Conservation (phyloP, 2,888 invertebrate genomes). For the Mesoligia furuncula region DNA sequence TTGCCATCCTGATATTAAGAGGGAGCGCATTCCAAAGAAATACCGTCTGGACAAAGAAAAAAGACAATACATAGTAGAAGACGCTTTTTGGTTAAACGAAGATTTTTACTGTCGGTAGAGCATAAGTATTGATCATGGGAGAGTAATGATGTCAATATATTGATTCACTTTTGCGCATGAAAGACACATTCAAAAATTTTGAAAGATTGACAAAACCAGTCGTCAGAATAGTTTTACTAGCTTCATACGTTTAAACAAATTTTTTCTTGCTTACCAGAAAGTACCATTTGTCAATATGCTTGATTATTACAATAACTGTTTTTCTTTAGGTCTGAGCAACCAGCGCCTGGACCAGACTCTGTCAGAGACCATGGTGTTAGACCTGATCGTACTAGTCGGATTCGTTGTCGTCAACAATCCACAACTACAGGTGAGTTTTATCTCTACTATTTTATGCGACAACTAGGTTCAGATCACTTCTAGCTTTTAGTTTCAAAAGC, state of each 20-base stretch:
- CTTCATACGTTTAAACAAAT: not conserved
- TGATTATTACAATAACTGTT: not conserved
- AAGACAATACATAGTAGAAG: too few relatives aligned
- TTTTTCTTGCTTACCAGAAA: not conserved
- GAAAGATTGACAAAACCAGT: too few relatives aligned
- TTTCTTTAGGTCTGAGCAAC: conserved; percentile 72
- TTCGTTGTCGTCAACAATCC: conserved; percentile 95
- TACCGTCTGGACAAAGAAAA: too few relatives aligned
- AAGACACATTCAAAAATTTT: too few relatives aligned
- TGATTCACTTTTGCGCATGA: too few relatives aligned
- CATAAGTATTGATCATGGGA: not conserved
- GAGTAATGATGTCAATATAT: too few relatives aligned
- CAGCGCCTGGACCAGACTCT: conserved; percentile 86
- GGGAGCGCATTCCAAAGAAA: too few relatives aligned
- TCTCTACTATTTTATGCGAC: not conserved
- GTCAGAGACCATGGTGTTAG: conserved; percentile 93
- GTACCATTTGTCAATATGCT: not conserved
- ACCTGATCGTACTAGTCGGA: conserved; percentile 95
- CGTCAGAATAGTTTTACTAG: not conserved
- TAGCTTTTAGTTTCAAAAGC: too few relatives aligned
- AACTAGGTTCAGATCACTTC: not conserved
- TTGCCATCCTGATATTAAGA: too few relatives aligned
- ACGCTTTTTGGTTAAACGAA: too few relatives aligned
- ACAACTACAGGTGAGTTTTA: conserved; percentile 78
- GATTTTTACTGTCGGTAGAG: too few relatives aligned